These are phyloP conservation scores for Leucoptera coffeella DNA, from an alignment of 2,888 invertebrate species.

Conservation along the genomic window DNA sequence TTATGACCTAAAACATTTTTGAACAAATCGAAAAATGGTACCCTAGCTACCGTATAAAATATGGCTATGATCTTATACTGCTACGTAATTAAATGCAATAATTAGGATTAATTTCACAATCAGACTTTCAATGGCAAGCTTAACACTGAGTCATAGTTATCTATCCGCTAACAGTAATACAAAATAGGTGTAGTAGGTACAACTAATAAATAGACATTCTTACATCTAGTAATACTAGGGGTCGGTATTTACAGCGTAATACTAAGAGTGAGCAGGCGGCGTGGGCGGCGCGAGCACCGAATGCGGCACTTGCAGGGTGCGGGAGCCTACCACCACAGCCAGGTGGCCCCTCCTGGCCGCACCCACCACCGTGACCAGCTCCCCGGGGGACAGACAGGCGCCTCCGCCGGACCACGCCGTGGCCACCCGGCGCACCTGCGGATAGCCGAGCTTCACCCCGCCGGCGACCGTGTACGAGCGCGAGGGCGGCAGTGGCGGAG, in stretches of 20 bases:
- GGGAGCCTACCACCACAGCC: constrained; percentile 57
- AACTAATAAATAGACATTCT: too few relatives aligned
- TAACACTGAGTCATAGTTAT: too few relatives aligned
- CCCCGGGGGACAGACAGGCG: constrained; percentile 63
- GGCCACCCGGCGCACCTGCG: constrained; percentile 87
- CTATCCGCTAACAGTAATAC: too few relatives aligned
- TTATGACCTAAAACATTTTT: too few relatives aligned
- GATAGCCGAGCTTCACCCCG: constrained; percentile 87
- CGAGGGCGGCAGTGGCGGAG: constrained; percentile 87
- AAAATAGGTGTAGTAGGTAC: too few relatives aligned
- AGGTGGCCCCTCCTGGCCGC: constrained; percentile 85
- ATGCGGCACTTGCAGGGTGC: constrained; percentile 35
- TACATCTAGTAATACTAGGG: too few relatives aligned
- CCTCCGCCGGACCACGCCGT: constrained; percentile 67
- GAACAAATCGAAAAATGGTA: too few relatives aligned
- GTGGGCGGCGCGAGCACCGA: constrained; percentile 33
- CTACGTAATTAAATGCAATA: too few relatives aligned
- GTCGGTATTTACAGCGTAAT: constrained; percentile 21
- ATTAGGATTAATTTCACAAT: too few relatives aligned
- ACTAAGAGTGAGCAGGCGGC: constrained; percentile 16
- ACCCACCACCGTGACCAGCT: constrained; percentile 81
- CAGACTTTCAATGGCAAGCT: too few relatives aligned
- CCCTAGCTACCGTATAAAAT: too few relatives aligned
- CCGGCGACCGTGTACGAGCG: constrained; percentile 86
- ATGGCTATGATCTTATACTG: too few relatives aligned